Evolutionary conservation across 2,888 invertebrate species (phyloP), one percentile per base, ranked within the genome.

Genomic region (Agonopterix arenella): DNA sequence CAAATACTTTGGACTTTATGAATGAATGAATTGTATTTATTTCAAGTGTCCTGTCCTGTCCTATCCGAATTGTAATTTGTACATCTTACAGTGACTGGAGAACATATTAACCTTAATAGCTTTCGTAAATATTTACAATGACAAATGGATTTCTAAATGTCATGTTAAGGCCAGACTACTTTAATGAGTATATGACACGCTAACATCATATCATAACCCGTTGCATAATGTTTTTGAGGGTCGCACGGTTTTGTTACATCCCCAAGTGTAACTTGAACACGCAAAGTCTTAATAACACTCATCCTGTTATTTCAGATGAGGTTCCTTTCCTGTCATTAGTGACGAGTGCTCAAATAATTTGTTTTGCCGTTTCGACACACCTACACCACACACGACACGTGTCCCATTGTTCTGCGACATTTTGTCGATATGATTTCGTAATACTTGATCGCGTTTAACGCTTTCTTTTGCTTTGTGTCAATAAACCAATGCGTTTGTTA

Each of bases 271-370:
- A 66, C 58, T 28, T 66, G 57, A 68, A 60, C 80, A 80, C 76
- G 78, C 78, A 57, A 75, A 61, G 66, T 62, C 57, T 65, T 77
- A 74, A 73, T 68, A 70, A 64, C 66, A 63, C 51, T 55, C 66
- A 61, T 72, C 69, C 71, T 77, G 74, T 78, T 80, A 68, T 79
- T 76, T 72, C 67, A 76, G 67, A 71, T 52, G 57, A 62, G 62
- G 70, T 70, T 71, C 65, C 69, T 63, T 70, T 73, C 66, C 71
- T 63, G 66, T 65, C 64, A 68, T 68, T 68, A 69, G 64, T 62
- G 50, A 52, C 38, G 56, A 58, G 53, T 56, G 53, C 59, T 58
- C 60, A 60, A 63, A 69, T 62, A 76, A 66, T 72, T 71, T 73
- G 64, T 69, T 68, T 68, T 65, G 61, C 58, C 59, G 67, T 76